phyloP scores from a whole-genome alignment of 23 tunicate species.

The Styela clava region DNA sequence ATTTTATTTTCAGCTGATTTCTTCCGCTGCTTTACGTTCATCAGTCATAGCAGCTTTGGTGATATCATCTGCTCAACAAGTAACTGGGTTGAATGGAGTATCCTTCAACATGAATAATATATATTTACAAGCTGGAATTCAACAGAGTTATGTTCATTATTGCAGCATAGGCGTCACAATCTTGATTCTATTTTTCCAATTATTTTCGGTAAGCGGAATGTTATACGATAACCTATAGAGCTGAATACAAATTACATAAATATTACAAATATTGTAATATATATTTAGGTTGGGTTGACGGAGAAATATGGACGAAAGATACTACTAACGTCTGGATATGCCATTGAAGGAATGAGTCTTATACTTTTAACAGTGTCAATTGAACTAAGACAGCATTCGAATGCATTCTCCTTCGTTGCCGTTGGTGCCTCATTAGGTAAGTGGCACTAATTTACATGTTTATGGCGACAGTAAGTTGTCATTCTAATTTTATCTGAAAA shows the following conservation, averaged over 20 bases:
- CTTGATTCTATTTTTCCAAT: not conserved
- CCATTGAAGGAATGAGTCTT: conserved; percentile 10
- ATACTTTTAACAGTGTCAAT: conserved; percentile 27
- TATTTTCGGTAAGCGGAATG: not conserved
- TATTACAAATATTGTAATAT: too few species aligned
- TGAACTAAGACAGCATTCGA: not conserved
- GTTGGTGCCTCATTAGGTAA: conserved; percentile 27
- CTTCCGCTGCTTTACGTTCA: conserved; percentile 13
- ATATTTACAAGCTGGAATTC: conserved; percentile 22
- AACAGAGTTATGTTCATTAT: not conserved
- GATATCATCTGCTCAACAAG: conserved; percentile 16
- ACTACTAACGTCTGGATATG: conserved; percentile 18
- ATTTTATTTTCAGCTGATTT: not conserved
- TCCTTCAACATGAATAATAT: conserved; percentile 30
- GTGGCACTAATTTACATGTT: not conserved
- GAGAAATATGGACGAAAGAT: conserved; percentile 33
- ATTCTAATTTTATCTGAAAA: too few species aligned
- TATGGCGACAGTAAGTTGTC: not conserved
- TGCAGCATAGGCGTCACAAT: conserved; percentile 4
- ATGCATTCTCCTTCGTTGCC: conserved; percentile 27
- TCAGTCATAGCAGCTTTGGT: conserved; percentile 31
- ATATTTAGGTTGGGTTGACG: conserved; percentile 13
- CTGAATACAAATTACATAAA: too few species aligned
- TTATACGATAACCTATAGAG: too few species aligned
- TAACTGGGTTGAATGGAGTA: conserved; percentile 41